phyloP scores from a whole-genome alignment of 2,113 vertebrate genomes.

The Syrrhaptes paradoxus region DNA sequence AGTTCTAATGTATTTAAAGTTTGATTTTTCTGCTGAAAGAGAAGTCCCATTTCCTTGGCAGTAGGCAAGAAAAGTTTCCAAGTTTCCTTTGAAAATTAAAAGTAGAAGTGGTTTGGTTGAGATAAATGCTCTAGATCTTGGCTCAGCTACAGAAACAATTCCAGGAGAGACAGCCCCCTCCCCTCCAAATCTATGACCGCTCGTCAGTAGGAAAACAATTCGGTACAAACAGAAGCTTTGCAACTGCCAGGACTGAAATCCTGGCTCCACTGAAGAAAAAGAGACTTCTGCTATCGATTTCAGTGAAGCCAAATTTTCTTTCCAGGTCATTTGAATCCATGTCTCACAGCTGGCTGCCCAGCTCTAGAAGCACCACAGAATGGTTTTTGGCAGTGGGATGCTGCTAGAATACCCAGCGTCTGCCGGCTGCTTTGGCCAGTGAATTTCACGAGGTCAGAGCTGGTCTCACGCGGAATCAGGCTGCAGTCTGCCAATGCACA shows the following conservation, averaged over 20 bases:
- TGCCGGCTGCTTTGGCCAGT: not conserved
- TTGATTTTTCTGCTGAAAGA: not conserved
- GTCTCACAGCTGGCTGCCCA: slow-evolving; percentile 19
- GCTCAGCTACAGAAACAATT: not conserved
- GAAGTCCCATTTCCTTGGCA: not conserved
- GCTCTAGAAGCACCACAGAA: not conserved
- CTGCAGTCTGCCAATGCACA: not conserved
- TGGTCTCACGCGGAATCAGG: not conserved
- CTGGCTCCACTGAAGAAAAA: not conserved
- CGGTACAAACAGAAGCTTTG: not conserved
- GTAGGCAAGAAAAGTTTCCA: not conserved
- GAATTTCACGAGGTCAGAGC: not conserved
- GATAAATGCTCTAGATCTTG: not conserved
- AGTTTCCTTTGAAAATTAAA: not conserved
- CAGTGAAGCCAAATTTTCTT: not conserved
- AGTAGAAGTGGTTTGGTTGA: not conserved
- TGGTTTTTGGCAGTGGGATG: not conserved
- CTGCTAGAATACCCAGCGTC: not conserved
- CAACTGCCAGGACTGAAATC: not conserved
- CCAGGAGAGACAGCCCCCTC: not conserved
- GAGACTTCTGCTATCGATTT: not conserved
- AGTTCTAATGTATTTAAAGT: not conserved
- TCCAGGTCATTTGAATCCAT: not conserved
- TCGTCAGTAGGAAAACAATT: not conserved
- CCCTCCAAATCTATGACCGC: not conserved